A percentile compares a stretch with the other conserved stretches of the same genome.
phyloP scores from a whole-genome alignment of 2,797 vertebrate genomes.

The Pelochelys cantorii region DNA sequence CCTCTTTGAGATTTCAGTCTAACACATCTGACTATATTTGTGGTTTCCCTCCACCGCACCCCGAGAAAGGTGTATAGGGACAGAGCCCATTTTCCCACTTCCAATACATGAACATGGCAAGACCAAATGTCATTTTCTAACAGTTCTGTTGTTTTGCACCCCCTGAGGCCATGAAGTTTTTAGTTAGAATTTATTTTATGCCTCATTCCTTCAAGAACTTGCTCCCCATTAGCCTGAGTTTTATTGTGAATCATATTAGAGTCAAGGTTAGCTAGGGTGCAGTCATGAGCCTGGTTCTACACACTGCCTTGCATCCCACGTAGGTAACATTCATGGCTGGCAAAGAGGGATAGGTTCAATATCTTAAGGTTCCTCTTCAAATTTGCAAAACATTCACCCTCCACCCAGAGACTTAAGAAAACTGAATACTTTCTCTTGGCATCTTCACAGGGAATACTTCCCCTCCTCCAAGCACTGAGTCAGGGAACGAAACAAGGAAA shows the following conservation, averaged over 20 bases:
- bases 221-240: slow-evolving; percentile 18
- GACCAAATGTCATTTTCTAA: neutral
- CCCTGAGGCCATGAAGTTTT: slow-evolving; percentile 24
- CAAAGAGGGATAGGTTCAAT: neutral
- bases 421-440: neutral
- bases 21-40: neutral
- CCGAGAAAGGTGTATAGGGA: neutral
- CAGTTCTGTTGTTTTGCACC: slow-evolving; percentile 16
- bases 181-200: slow-evolving; percentile 7
- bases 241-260: neutral
- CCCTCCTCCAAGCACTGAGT: neutral
- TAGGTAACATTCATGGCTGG: neutral
- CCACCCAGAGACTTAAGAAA: neutral
- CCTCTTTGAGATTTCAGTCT: slow-evolving; percentile 15
- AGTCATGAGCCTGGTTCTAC: neutral
- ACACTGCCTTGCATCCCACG: neutral
- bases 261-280: neutral
- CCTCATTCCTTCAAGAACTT: slow-evolving; percentile 40
- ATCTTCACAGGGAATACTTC: neutral
- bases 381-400: neutral
- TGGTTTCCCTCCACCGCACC: neutral
- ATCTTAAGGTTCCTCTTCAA: neutral
- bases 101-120: slow-evolving; percentile 5
- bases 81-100: neutral
- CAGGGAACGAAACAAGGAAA: neutral